Evolutionary conservation across 2,113 vertebrate species (phyloP).

Genomic region (Oenanthe oenanthe): DNA sequence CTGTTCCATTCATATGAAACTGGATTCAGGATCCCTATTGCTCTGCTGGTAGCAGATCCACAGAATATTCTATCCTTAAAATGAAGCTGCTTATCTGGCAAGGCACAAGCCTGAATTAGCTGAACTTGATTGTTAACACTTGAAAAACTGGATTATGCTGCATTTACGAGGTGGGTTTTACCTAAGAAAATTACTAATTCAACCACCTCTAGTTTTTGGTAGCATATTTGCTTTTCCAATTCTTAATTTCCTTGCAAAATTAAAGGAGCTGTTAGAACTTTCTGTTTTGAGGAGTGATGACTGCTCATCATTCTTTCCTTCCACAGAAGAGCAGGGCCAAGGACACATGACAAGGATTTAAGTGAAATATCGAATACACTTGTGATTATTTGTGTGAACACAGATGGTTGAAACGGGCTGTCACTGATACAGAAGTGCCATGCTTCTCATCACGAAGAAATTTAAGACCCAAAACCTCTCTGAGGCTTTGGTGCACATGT

Average conservation of each 20-base stretch:
- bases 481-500: rapidly evolving
- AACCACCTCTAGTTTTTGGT: background rate
- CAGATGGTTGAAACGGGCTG: background rate
- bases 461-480: background rate
- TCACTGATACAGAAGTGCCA: background rate
- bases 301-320: background rate
- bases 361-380: background rate
- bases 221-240: background rate
- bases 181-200: background rate
- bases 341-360: background rate
- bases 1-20: background rate
- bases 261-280: background rate
- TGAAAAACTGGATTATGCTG: background rate
- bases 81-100: background rate
- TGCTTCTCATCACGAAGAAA: background rate
- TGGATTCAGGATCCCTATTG: background rate
- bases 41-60: background rate
- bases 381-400: background rate
- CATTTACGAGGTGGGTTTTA: background rate
- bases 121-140: background rate
- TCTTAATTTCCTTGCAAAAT: background rate
- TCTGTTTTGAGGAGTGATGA: background rate
- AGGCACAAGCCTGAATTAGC: background rate
- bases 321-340: background rate
- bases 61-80: background rate